These are phyloP conservation scores for Melitaea athalia DNA, from an alignment of 2,888 invertebrate genomes.

Conservation along the genomic window DNA sequence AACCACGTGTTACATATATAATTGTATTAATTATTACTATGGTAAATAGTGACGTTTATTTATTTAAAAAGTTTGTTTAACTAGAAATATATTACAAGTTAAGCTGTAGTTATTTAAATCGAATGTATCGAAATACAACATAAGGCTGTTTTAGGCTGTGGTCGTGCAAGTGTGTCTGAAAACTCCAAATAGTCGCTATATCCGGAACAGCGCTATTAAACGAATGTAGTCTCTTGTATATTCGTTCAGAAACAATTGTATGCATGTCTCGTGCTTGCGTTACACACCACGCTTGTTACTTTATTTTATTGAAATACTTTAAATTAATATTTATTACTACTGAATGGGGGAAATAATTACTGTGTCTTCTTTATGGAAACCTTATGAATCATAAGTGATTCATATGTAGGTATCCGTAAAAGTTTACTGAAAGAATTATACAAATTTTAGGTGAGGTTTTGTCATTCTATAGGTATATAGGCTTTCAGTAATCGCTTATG, in stretches of 20 bases:
- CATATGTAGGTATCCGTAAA: too few species aligned
- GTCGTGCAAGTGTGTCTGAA: conserved; percentile 24
- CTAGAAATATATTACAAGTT: neutral
- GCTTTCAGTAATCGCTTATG: too few species aligned
- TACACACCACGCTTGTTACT: neutral
- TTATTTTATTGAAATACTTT: neutral
- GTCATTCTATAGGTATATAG: too few species aligned
- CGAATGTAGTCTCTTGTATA: conserved; percentile 22
- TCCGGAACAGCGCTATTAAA: conserved; percentile 30
- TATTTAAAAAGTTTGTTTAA: neutral
- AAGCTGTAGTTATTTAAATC: neutral
- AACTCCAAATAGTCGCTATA: conserved; percentile 22
- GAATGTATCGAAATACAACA: conserved; percentile 4
- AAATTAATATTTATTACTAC: too few species aligned
- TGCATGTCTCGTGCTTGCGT: neutral
- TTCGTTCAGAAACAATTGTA: neutral
- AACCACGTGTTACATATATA: too few species aligned
- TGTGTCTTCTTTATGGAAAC: too few species aligned
- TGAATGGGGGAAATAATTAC: too few species aligned
- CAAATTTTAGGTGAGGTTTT: too few species aligned
- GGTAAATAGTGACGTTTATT: too few species aligned
- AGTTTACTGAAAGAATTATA: too few species aligned
- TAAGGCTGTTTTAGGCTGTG: conserved; percentile 1
- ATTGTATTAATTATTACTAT: too few species aligned
- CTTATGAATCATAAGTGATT: too few species aligned